These are phyloP conservation scores for Barnardius zonarius DNA, from an alignment of 2,113 vertebrate species.

Conservation along the genomic window DNA sequence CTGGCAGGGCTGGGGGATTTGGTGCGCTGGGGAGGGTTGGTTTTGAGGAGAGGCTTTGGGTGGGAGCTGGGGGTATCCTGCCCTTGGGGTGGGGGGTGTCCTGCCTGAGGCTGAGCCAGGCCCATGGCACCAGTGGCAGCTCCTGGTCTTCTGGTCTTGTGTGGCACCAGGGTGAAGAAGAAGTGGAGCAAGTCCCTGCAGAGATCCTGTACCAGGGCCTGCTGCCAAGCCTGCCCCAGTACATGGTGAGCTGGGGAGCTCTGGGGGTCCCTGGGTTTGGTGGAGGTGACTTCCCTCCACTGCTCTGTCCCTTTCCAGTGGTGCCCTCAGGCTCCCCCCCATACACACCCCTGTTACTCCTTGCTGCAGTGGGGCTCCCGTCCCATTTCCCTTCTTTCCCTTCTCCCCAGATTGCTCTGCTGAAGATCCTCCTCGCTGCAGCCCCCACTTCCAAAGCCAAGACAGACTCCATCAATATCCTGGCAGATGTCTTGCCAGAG, in stretches of 20 bases:
- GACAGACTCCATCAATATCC: constrained; percentile 98
- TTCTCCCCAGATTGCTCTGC: constrained; percentile 86
- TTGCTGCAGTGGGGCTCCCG: neutral
- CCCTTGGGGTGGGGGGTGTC: neutral
- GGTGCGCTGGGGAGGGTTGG: neutral
- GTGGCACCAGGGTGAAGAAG: constrained; percentile 88
- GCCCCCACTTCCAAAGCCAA: constrained; percentile 99
- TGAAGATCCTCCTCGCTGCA: constrained; percentile 96
- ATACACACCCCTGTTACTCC: neutral
- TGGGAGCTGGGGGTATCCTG: neutral
- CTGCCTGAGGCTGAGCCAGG: neutral
- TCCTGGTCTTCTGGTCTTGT: neutral
- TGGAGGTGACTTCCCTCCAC: neutral
- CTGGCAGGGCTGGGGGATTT: neutral
- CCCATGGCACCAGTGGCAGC: rapidly evolving
- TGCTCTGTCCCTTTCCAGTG: neutral
- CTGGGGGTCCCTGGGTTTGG: neutral
- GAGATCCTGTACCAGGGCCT: constrained; percentile 97
- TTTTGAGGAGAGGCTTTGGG: neutral
- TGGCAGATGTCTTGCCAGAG: constrained; percentile 94
- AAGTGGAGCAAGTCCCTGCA: constrained; percentile 88
- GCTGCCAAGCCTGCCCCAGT: constrained; percentile 95
- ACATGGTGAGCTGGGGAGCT: constrained; percentile 86
- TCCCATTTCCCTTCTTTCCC: neutral
- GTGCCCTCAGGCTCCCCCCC: neutral